Evolutionary conservation across 2,888 invertebrate species (phyloP).

Genomic region (Eristalinus sepulchralis): DNA sequence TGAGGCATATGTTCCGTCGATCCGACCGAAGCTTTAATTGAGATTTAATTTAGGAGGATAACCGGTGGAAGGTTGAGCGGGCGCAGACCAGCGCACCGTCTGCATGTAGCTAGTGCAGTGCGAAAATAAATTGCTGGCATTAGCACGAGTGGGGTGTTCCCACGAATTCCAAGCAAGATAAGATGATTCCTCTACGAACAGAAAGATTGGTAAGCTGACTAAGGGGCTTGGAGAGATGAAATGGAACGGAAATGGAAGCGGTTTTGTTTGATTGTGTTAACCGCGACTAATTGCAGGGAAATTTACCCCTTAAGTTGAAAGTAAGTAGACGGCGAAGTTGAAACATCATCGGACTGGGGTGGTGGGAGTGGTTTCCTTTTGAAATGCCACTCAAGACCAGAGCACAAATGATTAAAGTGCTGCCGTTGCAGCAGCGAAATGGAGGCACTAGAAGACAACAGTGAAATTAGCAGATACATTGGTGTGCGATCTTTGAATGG

Average conservation of each 20-base stretch:
- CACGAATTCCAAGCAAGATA: not conserved
- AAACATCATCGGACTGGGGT: slow-evolving; percentile 6
- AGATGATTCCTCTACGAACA: not conserved
- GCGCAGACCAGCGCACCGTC: not conserved
- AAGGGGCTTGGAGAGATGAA: not conserved
- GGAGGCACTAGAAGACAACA: not conserved
- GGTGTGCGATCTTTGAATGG: not conserved
- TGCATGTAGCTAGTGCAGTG: slow-evolving; percentile 22
- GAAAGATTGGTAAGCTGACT: not conserved
- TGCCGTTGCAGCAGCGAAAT: not conserved
- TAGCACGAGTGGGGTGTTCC: slow-evolving; percentile 2
- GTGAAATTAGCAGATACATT: not conserved
- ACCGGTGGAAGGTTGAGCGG: not conserved
- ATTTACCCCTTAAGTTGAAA: not conserved
- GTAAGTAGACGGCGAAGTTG: slow-evolving; percentile 22
- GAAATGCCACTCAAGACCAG: slow-evolving; percentile 7
- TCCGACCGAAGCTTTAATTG: slow-evolving; percentile 41
- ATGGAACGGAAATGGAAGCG: not conserved
- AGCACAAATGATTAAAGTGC: not conserved
- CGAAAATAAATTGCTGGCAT: slow-evolving; percentile 39
- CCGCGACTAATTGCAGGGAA: slow-evolving; percentile 38
- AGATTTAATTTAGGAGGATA: slow-evolving; percentile 57
- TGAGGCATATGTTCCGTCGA: slow-evolving; percentile 51
- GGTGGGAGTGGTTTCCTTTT: not conserved
- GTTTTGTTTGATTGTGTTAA: slow-evolving; percentile 36